A percentile compares a stretch with the other conserved stretches of the same genome.
phyloP scores from a whole-genome alignment of 2,113 vertebrate genomes.

The Neofelis nebulosa region DNA sequence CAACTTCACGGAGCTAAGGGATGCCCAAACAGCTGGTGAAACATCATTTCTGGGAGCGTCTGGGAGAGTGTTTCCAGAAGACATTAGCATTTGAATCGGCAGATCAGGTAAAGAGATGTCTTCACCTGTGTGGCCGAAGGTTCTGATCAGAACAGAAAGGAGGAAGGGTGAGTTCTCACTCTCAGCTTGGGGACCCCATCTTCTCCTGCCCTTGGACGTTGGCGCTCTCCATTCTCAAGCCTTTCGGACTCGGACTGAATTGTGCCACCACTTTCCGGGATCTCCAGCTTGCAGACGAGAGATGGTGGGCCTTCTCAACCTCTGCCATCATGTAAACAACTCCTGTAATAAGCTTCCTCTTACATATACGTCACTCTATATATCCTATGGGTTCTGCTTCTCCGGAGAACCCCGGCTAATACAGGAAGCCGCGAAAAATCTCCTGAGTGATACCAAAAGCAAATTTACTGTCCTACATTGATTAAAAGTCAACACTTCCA shows the following conservation, averaged over 20 bases:
- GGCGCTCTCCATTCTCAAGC: not conserved
- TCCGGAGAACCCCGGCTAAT: not conserved
- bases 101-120: not conserved
- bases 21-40: not conserved
- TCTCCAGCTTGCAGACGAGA: not conserved
- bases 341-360: not conserved
- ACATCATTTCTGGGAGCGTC: not conserved
- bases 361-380: rapidly evolving
- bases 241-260: not conserved
- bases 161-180: not conserved
- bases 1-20: not conserved
- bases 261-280: not conserved
- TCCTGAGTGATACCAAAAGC: not conserved
- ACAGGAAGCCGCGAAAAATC: not conserved
- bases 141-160: not conserved
- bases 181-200: not conserved
- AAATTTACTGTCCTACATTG: not conserved
- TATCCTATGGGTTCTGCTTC: not conserved
- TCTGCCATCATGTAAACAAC: not conserved
- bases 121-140: not conserved
- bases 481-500: not conserved
- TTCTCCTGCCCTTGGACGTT: not conserved
- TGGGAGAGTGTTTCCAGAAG: not conserved
- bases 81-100: too few relatives aligned
- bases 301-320: not conserved